Evolutionary conservation across 2,888 invertebrate species (phyloP), one percentile per base, ranked within the genome.

Genomic region (Agrochola lychnidis): DNA sequence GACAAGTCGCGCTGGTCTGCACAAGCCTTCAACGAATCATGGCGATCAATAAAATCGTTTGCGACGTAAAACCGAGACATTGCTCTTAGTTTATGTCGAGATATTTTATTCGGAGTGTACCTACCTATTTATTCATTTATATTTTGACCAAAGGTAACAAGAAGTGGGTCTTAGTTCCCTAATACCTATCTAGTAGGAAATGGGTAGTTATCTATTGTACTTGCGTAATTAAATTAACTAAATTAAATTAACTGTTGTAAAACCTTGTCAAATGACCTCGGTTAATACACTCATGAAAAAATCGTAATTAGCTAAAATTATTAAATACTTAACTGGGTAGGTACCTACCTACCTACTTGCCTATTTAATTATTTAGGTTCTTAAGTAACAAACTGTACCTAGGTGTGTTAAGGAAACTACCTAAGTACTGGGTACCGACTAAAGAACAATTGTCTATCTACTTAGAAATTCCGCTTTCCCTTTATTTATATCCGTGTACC

Each of bases 21-120:
- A n/a, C n/a, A n/a, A n/a, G n/a, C n/a, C n/a, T n/a, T n/a, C 82
- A 79, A 72, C 73, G 82, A 79, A 88, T 85, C 87, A 87, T 82
- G 79, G 57, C 83, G 79, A 82, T 85, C 86, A 82, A 84, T 88
- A 86, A 76, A 64, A 70, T 36, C 56, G 36, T 25, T 70, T 73
- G 51, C 78, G 63, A 73, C 81, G 63, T 77, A 68, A 82, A 82
- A 80, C 45, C 53, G 4, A 81, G 53, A 40, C 56, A 62, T 62
- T 62, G 70, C 53, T 59, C 30, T 42, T 25, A 22, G 36, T 62
- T 48, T 45, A 67, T 19, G n/a, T 30, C 0, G 22, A 42, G 14
- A 70, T 70, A 59, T 59, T 57, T 42, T 16, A n/a, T 6, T 9
- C 19, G n/a, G 40, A 7, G 30, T 10, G n/a, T 63, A 40, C 0